Evolutionary conservation across 2,113 vertebrate species (phyloP).

Genomic region (Paradoxurus hermaphroditus): DNA sequence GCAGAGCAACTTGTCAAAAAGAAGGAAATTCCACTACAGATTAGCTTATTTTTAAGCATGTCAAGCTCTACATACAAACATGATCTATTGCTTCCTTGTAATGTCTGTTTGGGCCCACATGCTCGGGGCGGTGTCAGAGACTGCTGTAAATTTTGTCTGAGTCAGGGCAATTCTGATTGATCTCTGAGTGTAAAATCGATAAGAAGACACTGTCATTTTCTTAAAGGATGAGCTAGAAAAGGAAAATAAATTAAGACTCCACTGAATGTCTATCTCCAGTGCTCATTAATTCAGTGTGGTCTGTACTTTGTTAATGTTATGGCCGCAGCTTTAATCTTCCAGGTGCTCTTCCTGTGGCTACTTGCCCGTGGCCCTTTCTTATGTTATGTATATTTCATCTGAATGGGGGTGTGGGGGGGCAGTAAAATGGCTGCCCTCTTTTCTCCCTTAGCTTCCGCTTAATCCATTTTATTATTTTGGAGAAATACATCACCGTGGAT

Average conservation of each 20-base stretch:
- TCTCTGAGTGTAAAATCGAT: slow-evolving; percentile 99
- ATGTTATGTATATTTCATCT: slow-evolving; percentile 92
- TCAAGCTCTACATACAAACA: slow-evolving; percentile 89
- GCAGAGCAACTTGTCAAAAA: slow-evolving; percentile 91
- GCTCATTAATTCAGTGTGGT: slow-evolving; percentile 95
- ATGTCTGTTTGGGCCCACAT: slow-evolving; percentile 86
- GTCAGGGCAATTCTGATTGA: slow-evolving; percentile 99
- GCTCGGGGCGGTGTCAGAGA: slow-evolving; percentile 87
- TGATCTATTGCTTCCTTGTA: slow-evolving; percentile 91
- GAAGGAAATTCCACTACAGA: slow-evolving; percentile 93
- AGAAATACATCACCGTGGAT: slow-evolving; percentile 89
- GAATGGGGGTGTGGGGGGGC: slow-evolving; percentile 80
- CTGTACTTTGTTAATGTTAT: slow-evolving; percentile 92
- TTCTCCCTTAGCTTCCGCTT: slow-evolving; percentile 87
- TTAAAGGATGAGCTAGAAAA: slow-evolving; percentile 98
- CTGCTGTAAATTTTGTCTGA: slow-evolving; percentile 97
- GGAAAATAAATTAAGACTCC: slow-evolving; percentile 99
- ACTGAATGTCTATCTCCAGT: slow-evolving; percentile 91
- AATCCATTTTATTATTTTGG: slow-evolving; percentile 95
- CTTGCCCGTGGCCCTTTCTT: slow-evolving; percentile 86
- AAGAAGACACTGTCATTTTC: slow-evolving; percentile 99
- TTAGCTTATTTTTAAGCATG: slow-evolving; percentile 97
- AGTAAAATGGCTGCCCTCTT: slow-evolving; percentile 86
- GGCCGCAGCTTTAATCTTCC: slow-evolving; percentile 93
- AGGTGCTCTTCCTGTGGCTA: slow-evolving; percentile 87